Evolutionary conservation across 1,140 invertebrate species (phyloP).

Genomic region (Sitobion miscanthi): DNA sequence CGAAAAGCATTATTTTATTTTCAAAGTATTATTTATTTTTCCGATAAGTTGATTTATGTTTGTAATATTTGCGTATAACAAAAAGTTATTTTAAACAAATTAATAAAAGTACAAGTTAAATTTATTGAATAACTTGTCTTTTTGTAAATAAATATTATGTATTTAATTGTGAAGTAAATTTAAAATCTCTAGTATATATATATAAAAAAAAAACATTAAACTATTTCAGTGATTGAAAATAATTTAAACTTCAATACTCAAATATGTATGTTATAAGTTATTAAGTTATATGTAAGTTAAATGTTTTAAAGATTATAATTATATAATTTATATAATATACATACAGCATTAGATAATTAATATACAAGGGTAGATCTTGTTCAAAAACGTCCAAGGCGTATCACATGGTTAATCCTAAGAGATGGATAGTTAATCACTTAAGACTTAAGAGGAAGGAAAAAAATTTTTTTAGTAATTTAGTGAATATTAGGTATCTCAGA

Average conservation of each 20-base stretch:
- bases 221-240: not conserved
- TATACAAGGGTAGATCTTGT: too few relatives aligned
- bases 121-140: not conserved
- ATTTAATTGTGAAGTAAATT: not conserved
- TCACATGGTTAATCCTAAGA: too few relatives aligned
- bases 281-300: not conserved
- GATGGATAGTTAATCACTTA: too few relatives aligned
- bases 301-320: not conserved
- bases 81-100: not conserved
- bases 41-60: not conserved
- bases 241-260: too few relatives aligned
- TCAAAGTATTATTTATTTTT: not conserved
- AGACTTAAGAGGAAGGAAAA: too few relatives aligned
- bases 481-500: too few relatives aligned
- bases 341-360: too few relatives aligned
- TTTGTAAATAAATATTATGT: not conserved
- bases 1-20: not conserved
- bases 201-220: not conserved
- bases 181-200: not conserved
- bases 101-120: not conserved
- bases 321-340: not conserved
- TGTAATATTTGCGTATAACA: not conserved
- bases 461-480: too few relatives aligned
- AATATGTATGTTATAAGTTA: not conserved
- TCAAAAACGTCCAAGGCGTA: too few relatives aligned